Base-by-base conservation (phyloP, 2,888 invertebrate genomes). In the Apotomis betuletana region DNA sequence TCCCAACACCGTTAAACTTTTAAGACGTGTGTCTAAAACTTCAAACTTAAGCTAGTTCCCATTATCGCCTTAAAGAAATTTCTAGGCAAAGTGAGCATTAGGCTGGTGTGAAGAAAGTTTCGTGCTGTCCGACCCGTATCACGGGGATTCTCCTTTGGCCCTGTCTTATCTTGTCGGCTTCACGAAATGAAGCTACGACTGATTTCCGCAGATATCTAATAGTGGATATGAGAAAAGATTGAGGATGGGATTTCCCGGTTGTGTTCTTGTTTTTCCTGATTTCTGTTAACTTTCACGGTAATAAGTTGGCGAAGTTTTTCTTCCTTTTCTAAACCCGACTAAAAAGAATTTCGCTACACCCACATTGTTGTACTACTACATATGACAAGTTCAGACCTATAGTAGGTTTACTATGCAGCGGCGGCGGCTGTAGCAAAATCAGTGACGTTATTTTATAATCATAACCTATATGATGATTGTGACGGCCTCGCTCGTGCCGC, bases 101-200 rank as follows among this genome's bases (percentile, higher is more conserved):
- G 54, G 44, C 15, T n/a, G n/a, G 36, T 46, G 44, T 64, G 63
- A 64, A 67, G 44, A 81, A 83, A 81, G 76, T 81, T 85, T 74
- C 75, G 67, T 79, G 76, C 78, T 83, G 83, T 83, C 83, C 80
- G 79, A 85, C 87, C 87, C 84, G 78, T 79, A 80, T 87, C 86
- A 85, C 80, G 61, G 74, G 74, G 77, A 79, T 77, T 77, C 78
- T 80, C 77, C 79, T 80, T 75, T 78, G 79, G 80, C 78, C 82
- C 78, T 74, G 77, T 80, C 78, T 83, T 78, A 79, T 83, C 80
- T 79, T 77, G 77, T 79, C 78, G 77, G 77, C 74, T 75, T 78
- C 76, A 77, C 74, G 74, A 79, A 80, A 80, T 78, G 77, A 78
- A 78, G 77, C 79, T 74, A 69, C 69, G 64, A 76, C 74, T 75